Evolutionary conservation across 2,113 vertebrate species (phyloP).

Genomic region (Nothocercus nigrocapillus): DNA sequence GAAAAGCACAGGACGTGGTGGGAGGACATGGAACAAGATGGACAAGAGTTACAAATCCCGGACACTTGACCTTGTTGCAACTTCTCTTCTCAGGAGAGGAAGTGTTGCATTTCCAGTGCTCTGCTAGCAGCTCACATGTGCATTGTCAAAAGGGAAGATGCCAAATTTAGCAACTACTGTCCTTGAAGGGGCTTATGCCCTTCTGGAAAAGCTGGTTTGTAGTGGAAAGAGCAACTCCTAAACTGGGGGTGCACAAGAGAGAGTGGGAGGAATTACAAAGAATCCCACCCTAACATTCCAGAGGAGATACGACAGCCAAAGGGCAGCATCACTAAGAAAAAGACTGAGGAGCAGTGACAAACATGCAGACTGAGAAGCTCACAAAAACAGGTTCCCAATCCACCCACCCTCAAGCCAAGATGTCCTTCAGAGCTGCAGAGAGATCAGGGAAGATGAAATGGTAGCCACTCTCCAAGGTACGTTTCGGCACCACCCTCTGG

Average conservation of each 20-base stretch:
- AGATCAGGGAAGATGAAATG: slow-evolving; percentile 86
- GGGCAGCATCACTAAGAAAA: background rate
- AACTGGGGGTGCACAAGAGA: background rate
- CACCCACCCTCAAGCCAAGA: slow-evolving; percentile 52
- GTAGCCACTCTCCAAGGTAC: slow-evolving; percentile 86
- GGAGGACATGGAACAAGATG: background rate
- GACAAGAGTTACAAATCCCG: background rate
- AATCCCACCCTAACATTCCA: too few relatives aligned
- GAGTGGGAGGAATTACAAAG: too few relatives aligned
- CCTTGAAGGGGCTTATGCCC: background rate
- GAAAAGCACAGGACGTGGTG: background rate
- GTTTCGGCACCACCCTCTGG: slow-evolving; percentile 86
- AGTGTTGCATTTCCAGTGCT: background rate
- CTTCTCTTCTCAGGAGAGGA: background rate
- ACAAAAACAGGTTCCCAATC: background rate
- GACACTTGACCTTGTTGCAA: background rate
- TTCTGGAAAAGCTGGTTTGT: background rate
- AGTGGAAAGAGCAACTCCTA: background rate
- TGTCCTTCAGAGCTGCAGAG: slow-evolving; percentile 82
- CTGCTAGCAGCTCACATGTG: background rate
- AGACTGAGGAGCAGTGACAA: background rate
- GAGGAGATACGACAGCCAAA: too few relatives aligned
- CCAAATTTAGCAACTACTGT: background rate
- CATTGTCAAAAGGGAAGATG: background rate
- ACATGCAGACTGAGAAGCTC: background rate